These are phyloP conservation scores for Ecdyonurus torrentis DNA, from an alignment of 2,888 invertebrate genomes.

Conservation along the genomic window DNA sequence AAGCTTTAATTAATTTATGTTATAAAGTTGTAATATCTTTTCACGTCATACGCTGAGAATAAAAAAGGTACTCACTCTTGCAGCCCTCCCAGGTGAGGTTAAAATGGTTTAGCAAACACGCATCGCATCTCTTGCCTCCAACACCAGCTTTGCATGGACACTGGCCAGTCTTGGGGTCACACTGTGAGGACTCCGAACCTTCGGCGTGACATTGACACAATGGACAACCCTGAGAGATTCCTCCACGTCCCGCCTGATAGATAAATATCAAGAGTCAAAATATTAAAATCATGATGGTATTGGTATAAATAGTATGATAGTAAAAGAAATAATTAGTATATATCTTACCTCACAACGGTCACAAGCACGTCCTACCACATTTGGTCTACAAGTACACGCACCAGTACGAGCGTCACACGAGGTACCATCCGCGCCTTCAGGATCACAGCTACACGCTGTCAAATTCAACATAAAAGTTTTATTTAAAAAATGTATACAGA, in stretches of 20 bases:
- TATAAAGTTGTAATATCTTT: too few relatives aligned
- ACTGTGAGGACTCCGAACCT: conserved; percentile 47
- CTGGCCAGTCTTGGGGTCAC: conserved; percentile 58
- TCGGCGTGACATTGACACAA: conserved; percentile 57
- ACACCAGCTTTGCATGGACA: conserved; percentile 67
- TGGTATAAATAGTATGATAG: neutral
- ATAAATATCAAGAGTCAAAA: neutral
- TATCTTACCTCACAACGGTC: conserved; percentile 38
- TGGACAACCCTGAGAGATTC: conserved; percentile 61
- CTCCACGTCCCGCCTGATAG: conserved; percentile 44
- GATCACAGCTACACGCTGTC: conserved; percentile 56
- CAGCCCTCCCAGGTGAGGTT: conserved; percentile 49
- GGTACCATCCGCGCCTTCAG: conserved; percentile 47
- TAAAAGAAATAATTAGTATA: too few relatives aligned
- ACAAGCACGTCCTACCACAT: conserved; percentile 56
- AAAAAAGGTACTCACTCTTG: conserved; percentile 36
- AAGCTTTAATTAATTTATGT: too few relatives aligned
- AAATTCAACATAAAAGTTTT: neutral
- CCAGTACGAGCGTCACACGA: conserved; percentile 57
- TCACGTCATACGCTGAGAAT: too few relatives aligned
- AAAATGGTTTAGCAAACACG: conserved; percentile 52
- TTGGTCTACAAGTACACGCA: conserved; percentile 55
- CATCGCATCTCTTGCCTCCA: conserved; percentile 57
- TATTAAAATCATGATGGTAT: neutral
- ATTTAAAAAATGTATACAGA: neutral